phyloP scores from a whole-genome alignment of 2,113 vertebrate genomes.

The Epinephelus moara region DNA sequence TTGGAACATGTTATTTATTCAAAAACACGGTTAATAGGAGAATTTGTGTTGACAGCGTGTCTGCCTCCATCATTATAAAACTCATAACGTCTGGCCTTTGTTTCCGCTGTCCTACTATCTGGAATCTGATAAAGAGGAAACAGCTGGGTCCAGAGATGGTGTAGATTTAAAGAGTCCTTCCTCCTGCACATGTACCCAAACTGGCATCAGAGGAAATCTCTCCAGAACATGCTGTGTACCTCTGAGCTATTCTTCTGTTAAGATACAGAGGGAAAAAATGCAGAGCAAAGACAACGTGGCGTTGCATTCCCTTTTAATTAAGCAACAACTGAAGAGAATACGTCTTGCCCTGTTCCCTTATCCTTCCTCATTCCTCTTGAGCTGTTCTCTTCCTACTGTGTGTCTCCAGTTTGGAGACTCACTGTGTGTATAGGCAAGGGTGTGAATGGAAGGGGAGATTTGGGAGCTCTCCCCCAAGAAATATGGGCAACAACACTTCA shows the following conservation, averaged over 20 bases:
- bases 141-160: slow-evolving; percentile 55
- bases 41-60: slow-evolving; percentile 9
- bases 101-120: slow-evolving; percentile 40
- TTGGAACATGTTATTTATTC: slow-evolving; percentile 18
- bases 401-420: not conserved
- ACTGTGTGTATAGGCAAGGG: not conserved
- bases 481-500: no score
- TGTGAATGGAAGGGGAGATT: no score
- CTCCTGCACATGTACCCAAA: slow-evolving; percentile 31
- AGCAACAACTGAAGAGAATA: slow-evolving; percentile 21
- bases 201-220: slow-evolving; percentile 29
- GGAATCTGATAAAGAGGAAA: slow-evolving; percentile 67
- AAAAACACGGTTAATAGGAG: not conserved
- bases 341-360: not conserved
- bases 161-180: slow-evolving; percentile 31
- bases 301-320: slow-evolving; percentile 33
- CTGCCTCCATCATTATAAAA: slow-evolving; percentile 26
- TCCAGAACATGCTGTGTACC: slow-evolving; percentile 11
- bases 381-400: slow-evolving; percentile 5
- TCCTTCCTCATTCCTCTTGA: slow-evolving; percentile 17
- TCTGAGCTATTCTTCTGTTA: slow-evolving; percentile 23
- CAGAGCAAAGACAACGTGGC: slow-evolving; percentile 1
- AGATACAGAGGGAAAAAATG: slow-evolving; percentile 1
- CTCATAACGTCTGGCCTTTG: slow-evolving; percentile 49
- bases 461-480: no score